Percentiles rank a stretch among this genome's conserved stretches.
These are phyloP conservation scores for Xanthia icteritia DNA, from an alignment of 2,888 invertebrate genomes.

Conservation along the genomic window DNA sequence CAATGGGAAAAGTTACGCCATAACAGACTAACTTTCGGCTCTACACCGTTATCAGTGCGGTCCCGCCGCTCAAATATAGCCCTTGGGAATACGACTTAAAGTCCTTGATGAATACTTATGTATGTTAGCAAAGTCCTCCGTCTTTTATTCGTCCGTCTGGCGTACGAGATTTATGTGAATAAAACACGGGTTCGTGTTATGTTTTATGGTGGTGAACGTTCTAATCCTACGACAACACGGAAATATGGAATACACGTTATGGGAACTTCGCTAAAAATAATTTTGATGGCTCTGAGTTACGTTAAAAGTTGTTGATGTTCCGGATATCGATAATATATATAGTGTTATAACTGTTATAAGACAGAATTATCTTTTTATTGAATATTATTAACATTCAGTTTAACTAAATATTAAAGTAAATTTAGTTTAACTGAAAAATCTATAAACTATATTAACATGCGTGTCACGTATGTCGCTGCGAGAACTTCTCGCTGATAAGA, in stretches of 20 bases:
- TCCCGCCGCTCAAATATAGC: constrained; percentile 66
- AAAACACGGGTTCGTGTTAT: constrained; percentile 69
- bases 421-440: too few relatives aligned
- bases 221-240: constrained; percentile 69
- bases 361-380: neutral
- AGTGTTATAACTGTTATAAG: constrained; percentile 4
- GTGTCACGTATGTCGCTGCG: too few relatives aligned
- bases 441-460: too few relatives aligned
- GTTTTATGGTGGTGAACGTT: constrained; percentile 73
- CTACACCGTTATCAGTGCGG: constrained; percentile 63
- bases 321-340: constrained; percentile 22
- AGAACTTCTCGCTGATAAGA: too few relatives aligned
- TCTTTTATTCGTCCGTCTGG: constrained; percentile 76
- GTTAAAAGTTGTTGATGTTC: constrained; percentile 17
- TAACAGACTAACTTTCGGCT: constrained; percentile 78
- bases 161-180: constrained; percentile 78
- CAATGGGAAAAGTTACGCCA: constrained; percentile 85
- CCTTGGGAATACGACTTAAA: constrained; percentile 65
- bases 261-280: constrained; percentile 60
- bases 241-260: constrained; percentile 55
- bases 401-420: too few relatives aligned
- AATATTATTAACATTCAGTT: too few relatives aligned
- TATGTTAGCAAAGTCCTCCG: constrained; percentile 63
- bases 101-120: constrained; percentile 52
- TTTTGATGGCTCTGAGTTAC: constrained; percentile 47